Conservation (phyloP, 2,113 vertebrate genomes). For the Vulpes ferrilata region DNA sequence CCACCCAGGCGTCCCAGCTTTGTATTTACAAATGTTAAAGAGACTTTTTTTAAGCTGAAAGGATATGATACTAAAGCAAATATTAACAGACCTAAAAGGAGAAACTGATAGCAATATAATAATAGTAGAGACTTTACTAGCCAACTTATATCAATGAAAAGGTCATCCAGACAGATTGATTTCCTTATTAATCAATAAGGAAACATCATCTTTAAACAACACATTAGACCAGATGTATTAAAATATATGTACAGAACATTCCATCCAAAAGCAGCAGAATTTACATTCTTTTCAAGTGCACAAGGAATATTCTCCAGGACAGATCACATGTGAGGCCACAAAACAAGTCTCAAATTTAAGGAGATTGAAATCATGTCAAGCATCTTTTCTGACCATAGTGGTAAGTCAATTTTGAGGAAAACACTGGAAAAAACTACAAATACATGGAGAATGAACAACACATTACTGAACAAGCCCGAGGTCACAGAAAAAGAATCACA, state of each 20-base stretch:
- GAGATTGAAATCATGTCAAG: neutral
- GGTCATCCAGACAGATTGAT: neutral
- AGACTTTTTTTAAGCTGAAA: too few relatives aligned
- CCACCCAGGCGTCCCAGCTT: too few relatives aligned
- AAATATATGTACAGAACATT: neutral
- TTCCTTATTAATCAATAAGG: neutral
- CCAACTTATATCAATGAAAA: neutral
- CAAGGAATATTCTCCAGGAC: neutral
- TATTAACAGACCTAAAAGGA: neutral
- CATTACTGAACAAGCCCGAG: neutral
- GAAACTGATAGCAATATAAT: neutral
- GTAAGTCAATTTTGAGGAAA: neutral
- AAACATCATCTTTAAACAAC: neutral
- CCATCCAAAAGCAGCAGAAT: neutral
- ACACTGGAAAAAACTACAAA: neutral
- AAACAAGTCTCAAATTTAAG: neutral
- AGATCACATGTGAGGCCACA: neutral
- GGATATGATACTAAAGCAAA: neutral
- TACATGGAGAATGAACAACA: neutral
- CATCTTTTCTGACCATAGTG: neutral
- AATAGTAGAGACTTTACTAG: neutral
- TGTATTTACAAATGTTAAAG: too few relatives aligned
- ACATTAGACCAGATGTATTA: neutral
- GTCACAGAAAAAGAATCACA: neutral
- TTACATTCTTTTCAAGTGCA: neutral